These are phyloP conservation scores for Menura novaehollandiae DNA, from an alignment of 2,113 vertebrate species.

Conservation along the genomic window DNA sequence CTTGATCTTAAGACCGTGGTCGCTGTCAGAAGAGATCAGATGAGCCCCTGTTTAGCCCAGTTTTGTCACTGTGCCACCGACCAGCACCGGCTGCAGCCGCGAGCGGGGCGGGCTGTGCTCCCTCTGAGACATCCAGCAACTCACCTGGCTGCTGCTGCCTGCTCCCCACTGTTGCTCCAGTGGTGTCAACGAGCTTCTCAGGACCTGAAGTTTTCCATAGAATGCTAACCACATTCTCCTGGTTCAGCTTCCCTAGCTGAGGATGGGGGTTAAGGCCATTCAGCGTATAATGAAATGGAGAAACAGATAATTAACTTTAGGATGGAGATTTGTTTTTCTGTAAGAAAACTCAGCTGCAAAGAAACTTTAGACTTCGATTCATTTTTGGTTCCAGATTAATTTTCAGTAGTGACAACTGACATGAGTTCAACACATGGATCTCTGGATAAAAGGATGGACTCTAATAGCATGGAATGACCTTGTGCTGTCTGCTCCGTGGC, in stretches of 20 bases:
- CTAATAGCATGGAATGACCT: neutral
- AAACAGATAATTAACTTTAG: neutral
- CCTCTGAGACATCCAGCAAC: neutral
- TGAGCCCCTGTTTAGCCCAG: neutral
- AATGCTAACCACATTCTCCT: neutral
- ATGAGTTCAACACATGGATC: neutral
- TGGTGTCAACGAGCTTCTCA: neutral
- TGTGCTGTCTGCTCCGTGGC: neutral
- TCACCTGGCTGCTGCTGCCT: neutral
- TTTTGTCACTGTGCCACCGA: neutral
- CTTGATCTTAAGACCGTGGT: neutral
- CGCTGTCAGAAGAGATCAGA: neutral
- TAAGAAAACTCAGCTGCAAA: neutral
- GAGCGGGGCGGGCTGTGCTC: neutral
- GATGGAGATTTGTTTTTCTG: neutral
- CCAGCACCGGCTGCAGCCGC: neutral
- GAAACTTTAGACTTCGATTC: neutral
- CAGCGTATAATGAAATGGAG: neutral
- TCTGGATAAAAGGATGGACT: neutral
- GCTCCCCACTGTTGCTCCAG: fast-evolving
- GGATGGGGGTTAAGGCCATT: neutral
- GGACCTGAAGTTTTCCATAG: neutral
- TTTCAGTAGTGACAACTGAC: neutral
- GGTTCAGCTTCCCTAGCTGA: neutral
- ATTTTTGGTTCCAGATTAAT: neutral